These are phyloP conservation scores for Orchestes rusci DNA, from an alignment of 2,888 invertebrate species.

Conservation along the genomic window DNA sequence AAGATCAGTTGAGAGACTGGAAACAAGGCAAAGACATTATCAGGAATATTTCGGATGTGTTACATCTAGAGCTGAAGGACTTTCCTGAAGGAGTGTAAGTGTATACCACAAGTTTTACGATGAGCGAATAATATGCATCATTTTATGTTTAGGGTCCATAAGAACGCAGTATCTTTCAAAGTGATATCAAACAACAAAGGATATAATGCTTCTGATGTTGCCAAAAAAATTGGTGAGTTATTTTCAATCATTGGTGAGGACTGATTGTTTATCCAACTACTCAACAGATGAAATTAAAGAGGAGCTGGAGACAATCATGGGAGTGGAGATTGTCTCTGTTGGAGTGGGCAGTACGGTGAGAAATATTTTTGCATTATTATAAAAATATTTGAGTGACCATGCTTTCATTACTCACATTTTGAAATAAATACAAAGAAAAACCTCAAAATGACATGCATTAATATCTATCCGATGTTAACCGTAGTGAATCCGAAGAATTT, in stretches of 20 bases:
- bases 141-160: slow-evolving; percentile 60
- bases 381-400: not conserved
- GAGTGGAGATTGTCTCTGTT: slow-evolving; percentile 61
- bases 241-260: too few relatives aligned
- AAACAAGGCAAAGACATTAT: slow-evolving; percentile 67
- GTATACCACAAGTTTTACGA: too few relatives aligned
- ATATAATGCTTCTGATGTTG: slow-evolving; percentile 61
- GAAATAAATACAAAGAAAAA: too few relatives aligned
- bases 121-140: too few relatives aligned
- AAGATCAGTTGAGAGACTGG: slow-evolving; percentile 65
- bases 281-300: slow-evolving; percentile 54
- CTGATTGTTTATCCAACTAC: too few relatives aligned
- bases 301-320: slow-evolving; percentile 57
- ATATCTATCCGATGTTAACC: too few relatives aligned
- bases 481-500: too few relatives aligned
- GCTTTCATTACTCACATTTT: too few relatives aligned
- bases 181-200: slow-evolving; percentile 61
- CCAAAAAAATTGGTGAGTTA: slow-evolving; percentile 55
- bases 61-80: slow-evolving; percentile 57
- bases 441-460: too few relatives aligned
- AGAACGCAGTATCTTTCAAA: slow-evolving; percentile 70
- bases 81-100: slow-evolving; percentile 59
- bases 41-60: slow-evolving; percentile 58
- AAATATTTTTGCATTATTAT: not conserved
- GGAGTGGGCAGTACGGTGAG: slow-evolving; percentile 76